Evolutionary conservation across 2,113 vertebrate species (phyloP), one percentile per base, ranked within the genome.

Genomic region (Hirundichthys speculiger): DNA sequence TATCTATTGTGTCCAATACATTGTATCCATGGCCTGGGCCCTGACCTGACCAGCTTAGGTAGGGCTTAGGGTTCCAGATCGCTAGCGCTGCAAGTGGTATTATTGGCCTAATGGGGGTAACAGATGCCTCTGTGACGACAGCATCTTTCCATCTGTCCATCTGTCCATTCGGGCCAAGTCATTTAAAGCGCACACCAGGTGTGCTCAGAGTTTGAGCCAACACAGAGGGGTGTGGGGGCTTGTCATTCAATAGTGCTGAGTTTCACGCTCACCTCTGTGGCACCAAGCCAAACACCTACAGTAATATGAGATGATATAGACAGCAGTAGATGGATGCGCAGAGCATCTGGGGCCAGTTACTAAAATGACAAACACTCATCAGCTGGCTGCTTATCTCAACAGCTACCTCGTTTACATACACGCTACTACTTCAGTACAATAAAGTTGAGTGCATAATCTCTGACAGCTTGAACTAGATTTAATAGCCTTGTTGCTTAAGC

Each of bases 31-130:
- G 59, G 54, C 75, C 69, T 72, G 64, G 53, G 48, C 72, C 43
- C 69, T 71, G 64, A 89, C 83, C 70, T 81, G 84, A 58, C 75
- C 79, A 82, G 90, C 88, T 91, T 88, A 89, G 83, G 73, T 19
- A 46, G 66, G 72, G 90, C 87, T 88, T 88, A 90, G 71, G 76
- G 87, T 77, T 77, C 73, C 67, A 80, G 84, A 87, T 83, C 70
- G 83, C 86, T 82, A 86, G 88, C 88, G 46, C 70, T 88, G 88
- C 89, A 88, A 87, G 87, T 85, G 84, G 90, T 87, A 88, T 91
- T 90, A 91, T 83, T 88, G 90, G 88, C 84, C 88, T 91, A 91
- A 89, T 87, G 75, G 81, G 79, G 63, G 82, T 78, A 91, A 88
- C 90, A 91, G 88, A 91, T 89, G 88, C 82, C 71, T 62, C 65